phyloP scores from a whole-genome alignment of 2,797 vertebrate genomes.

The Cuculus canorus region DNA sequence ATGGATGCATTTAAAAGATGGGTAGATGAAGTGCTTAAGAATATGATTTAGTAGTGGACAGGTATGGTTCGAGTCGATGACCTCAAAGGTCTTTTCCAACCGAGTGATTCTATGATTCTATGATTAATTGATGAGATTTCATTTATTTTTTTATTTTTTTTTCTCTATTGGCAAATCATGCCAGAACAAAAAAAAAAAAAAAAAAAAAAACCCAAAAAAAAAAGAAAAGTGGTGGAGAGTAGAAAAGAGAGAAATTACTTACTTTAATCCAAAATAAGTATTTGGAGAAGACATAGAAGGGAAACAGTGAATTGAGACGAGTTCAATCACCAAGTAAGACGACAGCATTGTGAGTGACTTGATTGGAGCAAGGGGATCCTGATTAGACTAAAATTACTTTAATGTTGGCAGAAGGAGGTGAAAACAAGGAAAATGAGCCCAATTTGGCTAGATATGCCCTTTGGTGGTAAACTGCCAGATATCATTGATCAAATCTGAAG shows the following conservation, averaged over 20 bases:
- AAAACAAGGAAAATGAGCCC: background rate
- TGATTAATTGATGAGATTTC: background rate
- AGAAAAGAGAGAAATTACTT: background rate
- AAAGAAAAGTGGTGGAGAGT: background rate
- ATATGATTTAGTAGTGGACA: no score
- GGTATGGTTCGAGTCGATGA: no score
- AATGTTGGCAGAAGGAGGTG: background rate
- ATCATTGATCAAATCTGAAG: constrained; percentile 7
- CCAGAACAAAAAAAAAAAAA: background rate
- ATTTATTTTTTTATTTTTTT: background rate
- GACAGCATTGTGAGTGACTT: background rate
- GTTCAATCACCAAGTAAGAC: background rate
- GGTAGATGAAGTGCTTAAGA: no score
- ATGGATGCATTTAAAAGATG: no score
- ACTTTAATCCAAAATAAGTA: background rate
- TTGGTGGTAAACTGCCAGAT: constrained; percentile 13
- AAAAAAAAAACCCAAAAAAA: no score
- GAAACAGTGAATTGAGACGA: background rate
- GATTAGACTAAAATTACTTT: background rate
- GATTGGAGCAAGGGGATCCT: background rate
- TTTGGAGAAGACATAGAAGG: background rate
- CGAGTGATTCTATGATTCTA: no score
- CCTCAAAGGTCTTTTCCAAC: no score
- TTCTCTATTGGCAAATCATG: background rate
- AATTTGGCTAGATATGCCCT: background rate